These are phyloP conservation scores for Nephrotoma flavescens DNA, from an alignment of 2,888 invertebrate genomes.

Conservation along the genomic window DNA sequence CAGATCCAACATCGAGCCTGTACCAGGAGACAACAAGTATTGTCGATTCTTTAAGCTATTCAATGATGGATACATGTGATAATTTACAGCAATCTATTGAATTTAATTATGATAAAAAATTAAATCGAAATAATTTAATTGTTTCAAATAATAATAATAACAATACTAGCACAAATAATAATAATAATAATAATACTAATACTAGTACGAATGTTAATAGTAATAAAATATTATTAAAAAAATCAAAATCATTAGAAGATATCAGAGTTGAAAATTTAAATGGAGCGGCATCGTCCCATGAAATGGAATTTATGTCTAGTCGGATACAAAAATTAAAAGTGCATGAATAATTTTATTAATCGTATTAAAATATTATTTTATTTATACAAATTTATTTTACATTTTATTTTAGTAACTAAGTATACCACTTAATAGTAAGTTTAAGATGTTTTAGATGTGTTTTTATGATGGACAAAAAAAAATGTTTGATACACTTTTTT, in stretches of 20 bases:
- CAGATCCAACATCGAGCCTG: constrained; percentile 25
- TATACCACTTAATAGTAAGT: background rate
- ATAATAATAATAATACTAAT: background rate
- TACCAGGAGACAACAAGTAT: constrained; percentile 7
- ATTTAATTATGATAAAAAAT: constrained; percentile 14
- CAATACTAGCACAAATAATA: constrained; percentile 1
- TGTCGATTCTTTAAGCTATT: background rate
- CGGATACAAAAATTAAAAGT: constrained; percentile 47
- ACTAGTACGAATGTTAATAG: background rate
- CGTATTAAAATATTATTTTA: background rate
- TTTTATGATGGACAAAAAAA: background rate
- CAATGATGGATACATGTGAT: constrained; percentile 16
- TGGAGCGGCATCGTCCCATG: constrained; percentile 32
- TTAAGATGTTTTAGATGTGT: background rate
- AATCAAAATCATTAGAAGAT: constrained; percentile 46
- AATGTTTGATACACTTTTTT: background rate
- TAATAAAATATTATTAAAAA: constrained; percentile 30
- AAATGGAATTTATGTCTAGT: constrained; percentile 45
- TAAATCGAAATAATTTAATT: constrained; percentile 19
- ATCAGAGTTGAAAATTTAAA: constrained; percentile 33
- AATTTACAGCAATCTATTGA: background rate
- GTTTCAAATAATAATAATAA: constrained; percentile 19
- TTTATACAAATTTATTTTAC: background rate
- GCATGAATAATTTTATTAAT: constrained; percentile 32
- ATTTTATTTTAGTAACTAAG: background rate